Percentiles rank a stretch among this genome's conserved stretches.
Conservation (phyloP, 2,113 vertebrate species). For the Upupa epops region DNA sequence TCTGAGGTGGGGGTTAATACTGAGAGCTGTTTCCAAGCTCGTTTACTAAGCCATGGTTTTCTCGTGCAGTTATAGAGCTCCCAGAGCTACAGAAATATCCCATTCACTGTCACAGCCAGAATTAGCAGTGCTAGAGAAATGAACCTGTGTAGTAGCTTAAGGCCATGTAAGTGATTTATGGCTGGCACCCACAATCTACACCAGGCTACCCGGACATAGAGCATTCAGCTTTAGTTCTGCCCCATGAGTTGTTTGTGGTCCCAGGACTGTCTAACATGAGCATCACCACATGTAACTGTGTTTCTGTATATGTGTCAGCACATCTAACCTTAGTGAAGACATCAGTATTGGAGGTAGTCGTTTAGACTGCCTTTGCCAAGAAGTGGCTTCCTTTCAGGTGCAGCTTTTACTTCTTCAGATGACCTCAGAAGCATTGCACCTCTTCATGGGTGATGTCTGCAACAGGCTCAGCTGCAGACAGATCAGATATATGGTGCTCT, state of each 20-base stretch:
- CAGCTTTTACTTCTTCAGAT: background rate
- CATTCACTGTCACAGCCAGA: background rate
- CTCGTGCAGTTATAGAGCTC: background rate
- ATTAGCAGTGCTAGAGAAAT: background rate
- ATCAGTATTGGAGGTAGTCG: background rate
- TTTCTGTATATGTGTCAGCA: background rate
- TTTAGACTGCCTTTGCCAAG: background rate
- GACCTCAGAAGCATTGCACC: background rate
- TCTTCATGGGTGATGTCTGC: background rate
- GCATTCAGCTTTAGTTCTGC: background rate
- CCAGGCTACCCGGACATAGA: background rate
- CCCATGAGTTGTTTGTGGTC: background rate
- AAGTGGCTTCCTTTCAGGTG: background rate
- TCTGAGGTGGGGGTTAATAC: background rate
- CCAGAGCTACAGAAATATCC: background rate
- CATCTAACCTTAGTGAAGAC: background rate
- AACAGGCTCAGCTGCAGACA: background rate
- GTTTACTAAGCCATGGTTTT: background rate
- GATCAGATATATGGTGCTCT: background rate
- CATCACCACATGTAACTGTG: background rate
- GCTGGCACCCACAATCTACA: background rate
- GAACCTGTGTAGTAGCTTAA: background rate
- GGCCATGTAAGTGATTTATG: background rate
- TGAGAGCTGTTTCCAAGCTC: background rate
- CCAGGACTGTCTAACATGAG: background rate